Base-by-base conservation (phyloP, 2,888 invertebrate species). In the Cephalotes varians region DNA sequence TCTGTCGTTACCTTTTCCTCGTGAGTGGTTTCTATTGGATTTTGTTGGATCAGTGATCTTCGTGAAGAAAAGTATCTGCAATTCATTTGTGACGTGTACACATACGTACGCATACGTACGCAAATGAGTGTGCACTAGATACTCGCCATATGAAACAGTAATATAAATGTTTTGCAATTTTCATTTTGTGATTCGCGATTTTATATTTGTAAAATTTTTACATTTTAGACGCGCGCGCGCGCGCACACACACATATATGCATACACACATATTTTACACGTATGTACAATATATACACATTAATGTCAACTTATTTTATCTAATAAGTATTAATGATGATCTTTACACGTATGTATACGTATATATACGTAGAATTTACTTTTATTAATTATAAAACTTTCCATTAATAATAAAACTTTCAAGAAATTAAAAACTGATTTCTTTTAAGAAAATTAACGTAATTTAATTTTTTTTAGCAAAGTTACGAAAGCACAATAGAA, bases 11-110 rank as follows among this genome's bases (percentile, higher is more conserved):
- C 74, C 84, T 83, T 81, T 82, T 73, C 82, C 85, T 65, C 80
- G 51, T 82, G 85, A 85, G 77, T 67, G 84, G 71, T 67, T 88
- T 81, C 85, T 85, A 83, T 85, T 73, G 85, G 84, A 89, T 86
- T 89, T 85, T 83, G 89, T 84, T 82, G 84, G 83, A 74, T 85
- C 82, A 84, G 54, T 85, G 85, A 86, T 82, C 77, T 47, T 56
- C 34, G 7, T 47, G 25, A 47, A 56, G 34, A 67, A 40, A 67
- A 28, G 51, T 44, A 44, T 56, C 18, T 34, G 44, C 25, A 31
- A 77, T 62, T 15, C 15, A 85, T 87, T 81, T 90, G 88, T 90
- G 56, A 67, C 49, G 18, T 21, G 15, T 18, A 34, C 10, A 34
- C 5, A 34, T 34, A 40, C 40, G 47, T 34, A 12, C 21, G 21